Base-by-base conservation (phyloP, 2,797 vertebrate species). In the Brachyrhaphis roseni region DNA sequence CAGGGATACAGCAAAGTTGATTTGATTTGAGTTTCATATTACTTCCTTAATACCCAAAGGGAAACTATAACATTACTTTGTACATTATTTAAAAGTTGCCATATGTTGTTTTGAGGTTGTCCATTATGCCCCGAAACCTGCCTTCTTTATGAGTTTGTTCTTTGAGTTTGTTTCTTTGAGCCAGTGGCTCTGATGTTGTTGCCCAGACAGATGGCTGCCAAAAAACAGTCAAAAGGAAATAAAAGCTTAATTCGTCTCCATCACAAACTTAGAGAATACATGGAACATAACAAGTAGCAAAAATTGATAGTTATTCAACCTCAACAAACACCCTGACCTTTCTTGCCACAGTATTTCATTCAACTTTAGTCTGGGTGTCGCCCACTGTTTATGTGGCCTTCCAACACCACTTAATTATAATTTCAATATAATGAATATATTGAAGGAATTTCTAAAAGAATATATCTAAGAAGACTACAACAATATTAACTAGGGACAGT, bases 131-230 rank as follows among this genome's bases (percentile, higher is more conserved):
- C 1, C 0, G 23, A 43, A 70, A 41, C 66, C 39, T 8, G 23
- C 1, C 10, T 34, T 72, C 7, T 31, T 72, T 71, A 36, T 26
- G 5, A 46, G 46, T 49, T 72, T 72, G 28, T 51, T 49, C 13
- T 70, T 70, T 36, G 28, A 45, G 66, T 72, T 72, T 51, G 10
- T 73, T 73, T 73, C 47, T 34, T 49, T 73, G 47, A 73, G 72
- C 46, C 28, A 12, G 15, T 51, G 7, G 28, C 28, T 73, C 46
- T 49, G 28, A 73, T 73, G 72, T 31, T 23, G 18, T 20, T 73
- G 46, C 31, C 72, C 46, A 18, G 31, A 73, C 28, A 73, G 72
- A 73, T 73, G 72, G 72, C 46, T 49, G 28, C 46, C 46, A 23
- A 49, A 43, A 70, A 41, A 2, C 36, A 70, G 16, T 41, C 2